Evolutionary conservation across 2,113 vertebrate genomes (phyloP), one percentile per base, ranked within the genome.

Genomic region (Hippolais icterina): DNA sequence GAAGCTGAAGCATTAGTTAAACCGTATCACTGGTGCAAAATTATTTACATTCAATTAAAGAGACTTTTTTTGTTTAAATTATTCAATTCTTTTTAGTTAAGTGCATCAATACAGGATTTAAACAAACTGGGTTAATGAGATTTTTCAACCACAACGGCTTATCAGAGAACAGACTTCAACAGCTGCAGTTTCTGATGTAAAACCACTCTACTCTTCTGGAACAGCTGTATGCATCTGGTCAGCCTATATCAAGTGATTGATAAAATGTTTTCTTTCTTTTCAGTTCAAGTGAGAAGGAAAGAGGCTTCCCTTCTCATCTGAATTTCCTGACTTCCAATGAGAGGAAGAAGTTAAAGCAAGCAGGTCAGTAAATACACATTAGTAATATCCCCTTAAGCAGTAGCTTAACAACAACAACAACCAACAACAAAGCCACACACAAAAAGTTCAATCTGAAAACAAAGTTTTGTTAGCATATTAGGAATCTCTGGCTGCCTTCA

Each of bases 101-200:
- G 97, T 98, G 97, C 97, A 97, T 92, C 84, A 78, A 89, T 75
- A 89, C 78, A 83, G 82, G 69, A 92, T 87, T 95, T 96, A 74
- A 91, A 66, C 9, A 80, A 94, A 95, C 61, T 92, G 72, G 44
- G 56, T 97, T 95, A 97, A 97, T 78, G 83, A 95, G 87, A 94
- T 91, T 95, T 95, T 94, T 89, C 89, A 86, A 87, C 70, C 68
- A 97, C 91, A 96, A 96, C 46, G 95, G 75, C 71, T 94, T 91
- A 94, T 74, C 83, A 97, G 90, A 94, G 29, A 93, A 81, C 78
- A 87, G n/a, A 92, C 44, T 81, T 86, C 71, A 95, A 96, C 56
- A 96, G 72, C 59, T 95, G 88, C 61, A 89, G 41, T 64, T 96
- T 86, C 90, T 88, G 91, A 54, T 94, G 23, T 91, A 97, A 92